Conservation (phyloP, 2,113 vertebrate genomes). For the Neodon shergylaensis region DNA sequence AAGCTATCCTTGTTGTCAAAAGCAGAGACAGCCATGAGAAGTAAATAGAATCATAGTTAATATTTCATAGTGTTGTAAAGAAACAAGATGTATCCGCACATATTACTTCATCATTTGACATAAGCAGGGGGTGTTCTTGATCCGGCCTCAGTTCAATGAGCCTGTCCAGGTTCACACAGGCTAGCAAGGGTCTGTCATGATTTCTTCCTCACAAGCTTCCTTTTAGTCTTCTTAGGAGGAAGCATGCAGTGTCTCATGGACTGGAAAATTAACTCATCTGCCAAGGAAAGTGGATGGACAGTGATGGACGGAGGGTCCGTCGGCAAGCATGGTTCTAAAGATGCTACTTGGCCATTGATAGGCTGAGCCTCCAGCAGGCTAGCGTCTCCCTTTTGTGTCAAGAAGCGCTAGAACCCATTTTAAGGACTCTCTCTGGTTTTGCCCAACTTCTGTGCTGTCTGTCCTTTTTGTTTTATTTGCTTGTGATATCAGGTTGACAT, state of each 20-base stretch:
- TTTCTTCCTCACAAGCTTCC: not conserved
- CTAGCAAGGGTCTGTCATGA: not conserved
- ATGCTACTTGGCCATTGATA: not conserved
- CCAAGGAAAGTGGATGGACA: not conserved
- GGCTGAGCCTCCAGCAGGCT: not conserved
- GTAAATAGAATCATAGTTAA: not conserved
- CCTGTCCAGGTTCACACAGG: not conserved
- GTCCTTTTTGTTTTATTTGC: not conserved
- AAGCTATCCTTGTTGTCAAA: conserved; percentile 7
- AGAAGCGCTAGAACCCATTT: not conserved
- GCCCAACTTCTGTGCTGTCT: not conserved
- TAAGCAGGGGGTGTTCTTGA: not conserved
- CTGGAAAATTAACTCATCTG: not conserved
- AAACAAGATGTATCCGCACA: not conserved
- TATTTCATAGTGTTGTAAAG: not conserved
- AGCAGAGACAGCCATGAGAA: not conserved
- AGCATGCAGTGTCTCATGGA: not conserved
- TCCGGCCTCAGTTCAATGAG: not conserved
- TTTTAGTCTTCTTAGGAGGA: not conserved
- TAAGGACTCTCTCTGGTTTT: not conserved
- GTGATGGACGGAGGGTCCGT: fast-evolving
- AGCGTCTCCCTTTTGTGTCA: not conserved
- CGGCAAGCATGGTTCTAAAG: not conserved
- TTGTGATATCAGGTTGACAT: not conserved
- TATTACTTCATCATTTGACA: not conserved